phyloP scores from a whole-genome alignment of 2,797 vertebrate genomes.

The Hapalemur alaotrensis region DNA sequence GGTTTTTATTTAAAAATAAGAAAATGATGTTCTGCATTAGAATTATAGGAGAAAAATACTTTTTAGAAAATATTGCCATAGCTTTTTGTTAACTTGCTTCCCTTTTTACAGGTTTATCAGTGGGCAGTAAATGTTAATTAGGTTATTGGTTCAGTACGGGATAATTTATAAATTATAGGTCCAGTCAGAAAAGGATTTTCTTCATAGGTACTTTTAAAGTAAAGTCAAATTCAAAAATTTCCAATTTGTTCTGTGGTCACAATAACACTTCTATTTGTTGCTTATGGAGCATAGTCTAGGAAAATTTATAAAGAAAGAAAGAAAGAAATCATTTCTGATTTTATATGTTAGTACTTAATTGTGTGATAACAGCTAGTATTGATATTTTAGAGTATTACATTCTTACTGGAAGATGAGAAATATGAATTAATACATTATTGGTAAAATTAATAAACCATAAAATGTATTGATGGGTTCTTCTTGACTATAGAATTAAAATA shows the following conservation, averaged over 20 bases:
- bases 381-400: slow-evolving; percentile 45
- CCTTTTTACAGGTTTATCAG: slow-evolving; percentile 40
- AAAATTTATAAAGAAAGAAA: not conserved
- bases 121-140: slow-evolving; percentile 46
- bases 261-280: slow-evolving; percentile 18
- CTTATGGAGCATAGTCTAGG: slow-evolving; percentile 11
- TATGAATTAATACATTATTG: not conserved
- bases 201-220: slow-evolving; percentile 39
- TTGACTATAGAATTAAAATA: slow-evolving; percentile 31
- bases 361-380: slow-evolving; percentile 11
- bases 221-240: slow-evolving; percentile 20
- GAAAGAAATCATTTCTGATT: not conserved
- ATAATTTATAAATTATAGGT: slow-evolving; percentile 50
- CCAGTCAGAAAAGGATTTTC: slow-evolving; percentile 37
- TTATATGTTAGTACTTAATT: slow-evolving; percentile 24
- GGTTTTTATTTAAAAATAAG: slow-evolving; percentile 62
- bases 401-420: slow-evolving; percentile 37
- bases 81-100: slow-evolving; percentile 53
- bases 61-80: slow-evolving; percentile 45
- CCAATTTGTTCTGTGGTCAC: not conserved
- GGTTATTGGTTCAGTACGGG: slow-evolving; percentile 39
- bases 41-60: slow-evolving; percentile 49
- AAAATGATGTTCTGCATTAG: slow-evolving; percentile 53
- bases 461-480: slow-evolving; percentile 17
- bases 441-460: slow-evolving; percentile 3